Base-by-base conservation (phyloP, 2,113 vertebrate species). In the Perca schrenkii region DNA sequence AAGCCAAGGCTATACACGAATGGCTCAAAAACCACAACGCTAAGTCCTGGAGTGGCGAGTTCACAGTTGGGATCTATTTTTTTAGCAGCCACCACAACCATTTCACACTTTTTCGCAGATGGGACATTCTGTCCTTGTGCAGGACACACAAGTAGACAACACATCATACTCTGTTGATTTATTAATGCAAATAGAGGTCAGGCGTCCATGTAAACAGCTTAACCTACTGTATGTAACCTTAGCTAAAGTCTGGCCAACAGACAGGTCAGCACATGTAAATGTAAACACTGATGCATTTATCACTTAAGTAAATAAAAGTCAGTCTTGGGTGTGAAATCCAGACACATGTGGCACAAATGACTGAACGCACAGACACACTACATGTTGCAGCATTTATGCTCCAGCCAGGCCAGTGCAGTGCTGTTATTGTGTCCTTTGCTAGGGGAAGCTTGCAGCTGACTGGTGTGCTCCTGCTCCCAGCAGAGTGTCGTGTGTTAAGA, bases 401-500 rank as follows among this genome's bases (percentile, higher is more conserved):
- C 8, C 60, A 73, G 46, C n/a, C 67, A 13, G 47, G 49, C 66
- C 36, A 62, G 34, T 36, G 34, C 63, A 49, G 77, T n/a, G 60
- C 47, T 72, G 53, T 76, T 64, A 61, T 21, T 80, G 60, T 69
- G 70, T 85, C 72, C 80, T 73, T 49, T 56, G 63, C 40, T 77
- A 53, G n/a, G 49, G 46, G 80, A 71, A 34, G 74, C 88, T 84
- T 79, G 77, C 88, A 85, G 90, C 73, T 78, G 79, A 84, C 81
- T 77, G 53, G 66, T 78, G 77, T 25, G 65, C 85, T 73, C 54
- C 67, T 60, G 22, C 64, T 84, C 62, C 57, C 77, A 77, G 76
- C 78, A 83, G 79, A 90, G 87, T 8, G 77, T 81, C 8, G 64
- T 79, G 80, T 83, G 87, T 81, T 90, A 85, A 86, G 88, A 86